Base-by-base conservation (phyloP, 1,140 invertebrate genomes). In the Steinernema khuongi region DNA sequence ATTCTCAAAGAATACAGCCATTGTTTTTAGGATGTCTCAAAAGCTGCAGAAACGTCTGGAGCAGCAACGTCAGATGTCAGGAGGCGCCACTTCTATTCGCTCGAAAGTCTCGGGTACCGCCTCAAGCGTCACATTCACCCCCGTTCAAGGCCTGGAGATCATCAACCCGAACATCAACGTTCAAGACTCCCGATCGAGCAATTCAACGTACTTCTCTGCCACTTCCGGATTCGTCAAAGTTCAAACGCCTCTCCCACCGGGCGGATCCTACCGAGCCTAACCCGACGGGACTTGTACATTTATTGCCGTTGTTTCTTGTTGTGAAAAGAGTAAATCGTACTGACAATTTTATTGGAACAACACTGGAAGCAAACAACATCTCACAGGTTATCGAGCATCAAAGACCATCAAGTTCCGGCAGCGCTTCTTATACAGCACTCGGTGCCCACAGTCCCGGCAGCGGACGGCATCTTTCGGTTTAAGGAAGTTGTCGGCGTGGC, bases 351-450 rank as follows among this genome's bases (percentile, higher is more conserved):
- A 28, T 22, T 31, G 11, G 1, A 29, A n/a, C 18, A 68, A 31
- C 60, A 32, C n/a, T 4, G 30, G 31, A 32, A 67, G 29, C 22
- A 31, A 32, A 31, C 66, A 31, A 41, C 36, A n/a, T 41, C n/a
- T 41, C 36, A n/a, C 7, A 11, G 1, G 1, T 79, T 43, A 80
- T 19, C 79, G 79, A 74, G 79, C 79, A 69, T 80, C 79, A 30
- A 81, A 80, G 26, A 80, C 79, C 79, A 80, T 81, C 80, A 80
- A 90, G 89, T 94, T 89, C 86, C 96, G 96, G 60, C 94, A 97
- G 83, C 96, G 89, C 86, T 97, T 97, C 86, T 99, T 99, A 88
- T 98, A 99, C 92, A 99, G 96, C 70, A 99, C 97, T 85, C 96
- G 90, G 86, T 98, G 97, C 31, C 95, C 96, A 89, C 96, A 99